Evolutionary conservation across 2,797 vertebrate genomes (phyloP), one percentile per base, ranked within the genome.

Genomic region (Sus cebifrons): DNA sequence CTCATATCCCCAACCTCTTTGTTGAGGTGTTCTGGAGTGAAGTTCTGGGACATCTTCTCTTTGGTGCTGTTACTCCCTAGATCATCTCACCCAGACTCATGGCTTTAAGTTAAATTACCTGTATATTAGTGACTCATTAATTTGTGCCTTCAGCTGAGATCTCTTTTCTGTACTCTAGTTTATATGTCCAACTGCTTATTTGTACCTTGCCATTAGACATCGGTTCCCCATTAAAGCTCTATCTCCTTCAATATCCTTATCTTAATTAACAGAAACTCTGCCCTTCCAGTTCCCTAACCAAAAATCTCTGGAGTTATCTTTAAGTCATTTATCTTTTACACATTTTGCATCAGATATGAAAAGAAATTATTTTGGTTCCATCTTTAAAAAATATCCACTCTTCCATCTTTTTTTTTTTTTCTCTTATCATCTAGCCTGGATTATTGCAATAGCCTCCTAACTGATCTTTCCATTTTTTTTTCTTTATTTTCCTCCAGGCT

Each of bases 21-120:
- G 9, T 27, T 89, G 4, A 74, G 21, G 11, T 87, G 36, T 62
- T 56, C 8, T 4, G 70, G 23, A 36, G 27, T 52, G 93, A 16
- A 89, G 1, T 83, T 79, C 49, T 49, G 67, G 18, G 56, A 7
- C 4, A 20, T 74, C 2, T 52, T 70, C 7, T 32, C 17, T 68
- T 64, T 64, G 3, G 7, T 56, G 2, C 32, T 62, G 9, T 75
- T 20, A 60, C 3, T n/a, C 4, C 4, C 1, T 85, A 49, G 21
- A 17, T 81, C 20, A 62, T 88, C 32, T 82, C 40, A 49, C 49
- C n/a, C 1, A 13, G n/a, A 54, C 25, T 68, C 0, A 15, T 64
- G 18, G 13, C 60, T 96, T 91, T 89, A 64, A 86, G 25, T 83
- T 83, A 58, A 88, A 29, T 83, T 83, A 58, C 54, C 13, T 74